phyloP scores from a whole-genome alignment of 2,113 vertebrate species.

The Salvelinus namaycush region DNA sequence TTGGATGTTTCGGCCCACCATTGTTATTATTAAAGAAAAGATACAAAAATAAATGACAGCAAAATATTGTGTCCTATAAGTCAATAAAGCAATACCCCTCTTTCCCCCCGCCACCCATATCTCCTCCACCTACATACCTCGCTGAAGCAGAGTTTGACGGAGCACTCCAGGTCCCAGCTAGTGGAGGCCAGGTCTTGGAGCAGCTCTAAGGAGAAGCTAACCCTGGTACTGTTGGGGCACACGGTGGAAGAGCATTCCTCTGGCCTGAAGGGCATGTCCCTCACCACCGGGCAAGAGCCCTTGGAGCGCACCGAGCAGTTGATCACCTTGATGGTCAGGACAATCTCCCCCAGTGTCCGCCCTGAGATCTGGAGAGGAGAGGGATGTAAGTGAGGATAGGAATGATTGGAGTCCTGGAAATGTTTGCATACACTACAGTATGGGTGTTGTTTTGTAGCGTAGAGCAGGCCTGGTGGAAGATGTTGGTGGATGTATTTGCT shows the following conservation, averaged over 20 bases:
- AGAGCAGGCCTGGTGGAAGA: too few relatives aligned
- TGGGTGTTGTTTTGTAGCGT: too few relatives aligned
- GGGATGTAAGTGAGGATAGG: background rate
- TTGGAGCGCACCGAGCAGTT: conserved; percentile 54
- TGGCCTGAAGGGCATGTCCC: conserved; percentile 51
- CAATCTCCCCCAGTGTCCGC: conserved; percentile 21
- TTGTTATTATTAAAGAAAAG: too few relatives aligned
- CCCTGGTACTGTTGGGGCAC: conserved; percentile 62
- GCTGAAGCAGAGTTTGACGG: conserved; percentile 49
- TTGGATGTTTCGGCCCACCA: too few relatives aligned
- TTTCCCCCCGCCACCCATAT: too few relatives aligned
- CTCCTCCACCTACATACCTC: conserved; percentile 35
- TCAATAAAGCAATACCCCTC: background rate
- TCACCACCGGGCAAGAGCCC: conserved; percentile 24
- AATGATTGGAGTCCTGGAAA: too few relatives aligned
- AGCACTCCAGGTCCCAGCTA: conserved; percentile 72
- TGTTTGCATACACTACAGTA: too few relatives aligned
- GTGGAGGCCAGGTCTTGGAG: conserved; percentile 62
- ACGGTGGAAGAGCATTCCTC: conserved; percentile 50
- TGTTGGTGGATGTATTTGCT: too few relatives aligned
- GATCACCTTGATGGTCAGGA: conserved; percentile 55
- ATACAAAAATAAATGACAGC: too few relatives aligned
- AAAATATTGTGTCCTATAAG: too few relatives aligned
- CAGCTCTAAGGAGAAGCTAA: conserved; percentile 71
- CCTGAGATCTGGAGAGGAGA: conserved; percentile 58